Evolutionary conservation across 92 coral and sea anemone species (phyloP), one percentile per base, ranked within the genome.

Genomic region (Epizoanthus illoricatus): DNA sequence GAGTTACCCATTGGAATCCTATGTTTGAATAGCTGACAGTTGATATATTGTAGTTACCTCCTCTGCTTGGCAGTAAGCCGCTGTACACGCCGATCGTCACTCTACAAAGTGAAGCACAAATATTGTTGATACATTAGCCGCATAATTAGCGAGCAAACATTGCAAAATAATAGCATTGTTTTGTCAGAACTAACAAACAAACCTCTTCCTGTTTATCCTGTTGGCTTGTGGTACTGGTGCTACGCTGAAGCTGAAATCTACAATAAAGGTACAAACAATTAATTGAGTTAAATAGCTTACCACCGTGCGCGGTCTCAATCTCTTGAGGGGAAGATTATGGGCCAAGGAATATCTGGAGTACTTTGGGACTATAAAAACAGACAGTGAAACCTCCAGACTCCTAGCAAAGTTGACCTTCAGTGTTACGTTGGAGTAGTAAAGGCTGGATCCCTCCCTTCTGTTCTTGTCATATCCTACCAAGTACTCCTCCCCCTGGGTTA

Each of bases 241-340:
- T 93, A 52, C 97, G 94, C 64, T 96, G 94, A 57, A 96, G 92
- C 79, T 96, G 90, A 57, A 96, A 84, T 82, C 81, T 76, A 24
- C 17, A 61, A 42, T 8, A 9, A 2, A 49, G 56, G 56, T 49
- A 8, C 56, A 49, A 13, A 13, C 11, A 49, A 49, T 49, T 49
- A 8, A 49, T 49, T 49, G 56, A 49, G 56, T 2, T 49, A 49
- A 49, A 49, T 2, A 49, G 2, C 15, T 49, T 8, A 6, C 15
- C 56, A 0, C 15, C 3, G 9, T 49, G 52, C 52, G 9, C 9
- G 7, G 52, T 45, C 52, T 1, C 52, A 45, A 45, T 45, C 49
- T 43, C 49, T 43, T 43, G 8, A 43, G 49, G 5, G 8, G 7
- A 43, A 43, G 49, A 43, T 43, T 43, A 43, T 43, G 49, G 49